Conservation (phyloP, 1,140 invertebrate genomes). For the Panagrolaimus sp. region DNA sequence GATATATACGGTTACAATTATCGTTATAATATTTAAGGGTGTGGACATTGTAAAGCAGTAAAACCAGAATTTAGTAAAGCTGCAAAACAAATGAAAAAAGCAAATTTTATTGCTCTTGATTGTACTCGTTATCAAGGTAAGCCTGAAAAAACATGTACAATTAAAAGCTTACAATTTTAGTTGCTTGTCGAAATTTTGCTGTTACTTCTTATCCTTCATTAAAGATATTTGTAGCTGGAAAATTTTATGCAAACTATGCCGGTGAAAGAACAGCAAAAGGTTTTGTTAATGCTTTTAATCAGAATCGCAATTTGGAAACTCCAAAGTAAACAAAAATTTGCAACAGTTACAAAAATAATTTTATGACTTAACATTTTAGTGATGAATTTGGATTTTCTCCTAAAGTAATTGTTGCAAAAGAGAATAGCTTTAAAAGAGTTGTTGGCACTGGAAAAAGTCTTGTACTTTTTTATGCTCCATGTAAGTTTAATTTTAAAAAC, state of each 20-base stretch:
- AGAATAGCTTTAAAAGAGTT: background rate
- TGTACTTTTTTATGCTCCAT: conserved; percentile 6
- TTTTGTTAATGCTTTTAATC: background rate
- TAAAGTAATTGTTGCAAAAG: background rate
- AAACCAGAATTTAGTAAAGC: conserved; percentile 4
- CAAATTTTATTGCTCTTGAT: conserved; percentile 7
- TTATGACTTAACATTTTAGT: too few species aligned
- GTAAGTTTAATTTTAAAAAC: conserved; percentile 10
- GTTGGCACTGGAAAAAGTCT: background rate
- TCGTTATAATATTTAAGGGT: background rate
- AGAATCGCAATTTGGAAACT: too few species aligned
- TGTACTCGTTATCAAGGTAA: conserved; percentile 10
- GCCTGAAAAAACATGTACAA: background rate
- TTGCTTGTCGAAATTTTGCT: background rate
- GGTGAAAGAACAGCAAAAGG: background rate
- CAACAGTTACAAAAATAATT: background rate
- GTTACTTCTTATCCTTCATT: background rate
- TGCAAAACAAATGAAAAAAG: background rate
- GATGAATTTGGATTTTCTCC: background rate
- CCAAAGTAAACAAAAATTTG: background rate
- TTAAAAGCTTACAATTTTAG: background rate
- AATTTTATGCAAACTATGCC: background rate
- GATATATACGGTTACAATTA: background rate
- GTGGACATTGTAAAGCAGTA: conserved; percentile 1
- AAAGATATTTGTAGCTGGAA: conserved; percentile 1